These are phyloP conservation scores for Horisme vitalbata DNA, from an alignment of 2,888 invertebrate species.

Conservation along the genomic window DNA sequence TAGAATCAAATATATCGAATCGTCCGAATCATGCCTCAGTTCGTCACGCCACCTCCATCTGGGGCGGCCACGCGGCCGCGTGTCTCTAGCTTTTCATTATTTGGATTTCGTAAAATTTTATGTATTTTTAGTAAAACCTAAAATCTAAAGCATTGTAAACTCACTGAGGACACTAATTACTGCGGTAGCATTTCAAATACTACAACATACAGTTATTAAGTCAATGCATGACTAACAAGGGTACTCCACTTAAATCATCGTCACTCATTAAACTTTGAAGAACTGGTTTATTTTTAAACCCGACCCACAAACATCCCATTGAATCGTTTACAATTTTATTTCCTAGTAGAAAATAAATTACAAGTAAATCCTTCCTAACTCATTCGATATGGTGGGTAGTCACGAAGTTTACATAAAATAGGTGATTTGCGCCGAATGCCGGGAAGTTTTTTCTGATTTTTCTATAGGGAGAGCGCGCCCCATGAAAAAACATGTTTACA, in stretches of 20 bases:
- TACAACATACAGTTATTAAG: conserved; percentile 2
- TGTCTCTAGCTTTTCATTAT: too few relatives aligned
- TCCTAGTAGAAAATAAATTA: conserved; percentile 54
- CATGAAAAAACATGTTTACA: conserved; percentile 77
- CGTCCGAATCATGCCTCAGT: too few relatives aligned
- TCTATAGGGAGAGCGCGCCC: conserved; percentile 59
- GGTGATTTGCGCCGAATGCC: conserved; percentile 76
- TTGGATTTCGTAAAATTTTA: too few relatives aligned
- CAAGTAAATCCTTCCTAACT: conserved; percentile 79
- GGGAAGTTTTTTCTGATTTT: conserved; percentile 63
- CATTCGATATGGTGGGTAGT: conserved; percentile 79
- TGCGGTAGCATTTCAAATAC: conserved; percentile 24
- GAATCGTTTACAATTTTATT: conserved; percentile 48
- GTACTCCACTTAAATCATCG: conserved; percentile 58
- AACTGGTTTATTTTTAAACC: conserved; percentile 59
- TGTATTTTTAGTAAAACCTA: too few relatives aligned
- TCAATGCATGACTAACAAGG: conserved; percentile 50
- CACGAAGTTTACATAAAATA: conserved; percentile 83
- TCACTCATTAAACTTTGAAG: conserved; percentile 43
- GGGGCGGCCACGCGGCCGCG: too few relatives aligned
- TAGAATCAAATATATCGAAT: too few relatives aligned
- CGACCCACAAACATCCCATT: conserved; percentile 58
- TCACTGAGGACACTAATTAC: neutral
- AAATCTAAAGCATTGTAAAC: neutral
- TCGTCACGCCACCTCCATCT: too few relatives aligned